These are phyloP conservation scores for Pseudopleuronectes americanus DNA, from an alignment of 2,797 vertebrate species.

Conservation along the genomic window DNA sequence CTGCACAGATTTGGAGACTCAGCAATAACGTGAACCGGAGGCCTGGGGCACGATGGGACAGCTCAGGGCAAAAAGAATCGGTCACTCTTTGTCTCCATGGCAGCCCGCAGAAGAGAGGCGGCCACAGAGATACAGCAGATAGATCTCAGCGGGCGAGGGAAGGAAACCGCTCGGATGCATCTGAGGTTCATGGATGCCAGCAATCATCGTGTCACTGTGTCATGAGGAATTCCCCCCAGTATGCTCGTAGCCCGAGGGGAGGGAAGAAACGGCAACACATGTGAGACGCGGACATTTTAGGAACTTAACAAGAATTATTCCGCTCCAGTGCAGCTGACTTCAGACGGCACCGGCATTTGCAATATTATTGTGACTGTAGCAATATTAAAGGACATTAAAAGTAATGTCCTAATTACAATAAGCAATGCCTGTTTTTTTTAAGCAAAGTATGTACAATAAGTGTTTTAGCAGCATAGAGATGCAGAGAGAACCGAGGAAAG, in stretches of 20 bases:
- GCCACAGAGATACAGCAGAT: constrained; percentile 32
- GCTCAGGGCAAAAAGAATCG: constrained; percentile 56
- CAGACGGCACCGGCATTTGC: not conserved
- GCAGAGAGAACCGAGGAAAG: not conserved
- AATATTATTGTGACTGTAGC: not conserved
- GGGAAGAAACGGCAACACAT: constrained; percentile 14
- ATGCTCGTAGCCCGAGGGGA: constrained; percentile 49
- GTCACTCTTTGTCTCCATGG: constrained; percentile 52
- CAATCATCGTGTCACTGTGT: constrained; percentile 62
- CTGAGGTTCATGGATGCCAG: constrained; percentile 54
- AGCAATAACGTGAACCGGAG: constrained; percentile 34
- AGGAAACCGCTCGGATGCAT: constrained; percentile 47
- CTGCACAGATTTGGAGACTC: constrained; percentile 23
- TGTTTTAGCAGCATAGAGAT: not conserved
- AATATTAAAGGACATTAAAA: not conserved
- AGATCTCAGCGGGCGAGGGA: constrained; percentile 46
- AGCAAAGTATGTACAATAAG: no score
- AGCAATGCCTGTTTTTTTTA: no score
- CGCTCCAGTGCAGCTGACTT: constrained; percentile 13
- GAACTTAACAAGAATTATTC: constrained; percentile 4
- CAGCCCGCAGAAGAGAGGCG: constrained; percentile 31
- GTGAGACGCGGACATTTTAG: constrained; percentile 22
- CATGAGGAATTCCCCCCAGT: constrained; percentile 37
- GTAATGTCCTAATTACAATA: no score
- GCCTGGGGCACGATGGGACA: constrained; percentile 43